A percentile compares a stretch with the other conserved stretches of the same genome.
Conservation (phyloP, 2,113 vertebrate species). For the Tricholaema leucomelas region DNA sequence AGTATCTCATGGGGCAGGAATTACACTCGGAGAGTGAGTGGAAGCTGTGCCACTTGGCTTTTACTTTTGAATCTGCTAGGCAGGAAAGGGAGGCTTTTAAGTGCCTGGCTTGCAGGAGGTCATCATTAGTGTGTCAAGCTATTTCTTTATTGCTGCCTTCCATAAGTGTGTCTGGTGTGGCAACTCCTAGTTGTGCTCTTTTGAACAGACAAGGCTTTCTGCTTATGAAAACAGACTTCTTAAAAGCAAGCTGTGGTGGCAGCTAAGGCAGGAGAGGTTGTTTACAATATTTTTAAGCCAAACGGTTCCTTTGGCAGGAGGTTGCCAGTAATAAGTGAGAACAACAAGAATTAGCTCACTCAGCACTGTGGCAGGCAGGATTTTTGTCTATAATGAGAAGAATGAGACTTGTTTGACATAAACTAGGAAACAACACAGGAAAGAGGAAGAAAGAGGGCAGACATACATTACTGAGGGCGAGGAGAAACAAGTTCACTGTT, state of each 20-base stretch:
- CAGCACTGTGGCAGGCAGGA: slow-evolving; percentile 21
- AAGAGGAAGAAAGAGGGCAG: slow-evolving; percentile 42
- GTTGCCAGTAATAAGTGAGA: slow-evolving; percentile 37
- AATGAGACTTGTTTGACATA: slow-evolving; percentile 45
- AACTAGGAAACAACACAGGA: slow-evolving; percentile 18
- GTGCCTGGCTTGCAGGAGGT: slow-evolving; percentile 25
- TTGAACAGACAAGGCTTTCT: background rate
- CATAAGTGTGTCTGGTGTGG: slow-evolving; percentile 2
- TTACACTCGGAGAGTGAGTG: background rate
- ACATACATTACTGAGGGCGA: slow-evolving; percentile 42
- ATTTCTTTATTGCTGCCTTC: slow-evolving; percentile 11
- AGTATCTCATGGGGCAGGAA: background rate
- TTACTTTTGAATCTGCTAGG: slow-evolving; percentile 21
- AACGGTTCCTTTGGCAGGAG: slow-evolving; percentile 48
- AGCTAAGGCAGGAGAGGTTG: slow-evolving; percentile 20
- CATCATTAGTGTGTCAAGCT: slow-evolving; percentile 35
- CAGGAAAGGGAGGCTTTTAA: slow-evolving; percentile 5
- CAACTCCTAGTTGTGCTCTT: slow-evolving; percentile 7
- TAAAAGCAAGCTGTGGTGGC: slow-evolving; percentile 16
- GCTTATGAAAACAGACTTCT: slow-evolving; percentile 47
- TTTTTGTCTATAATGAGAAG: slow-evolving; percentile 58
- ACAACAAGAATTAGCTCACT: slow-evolving; percentile 30
- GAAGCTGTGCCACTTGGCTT: background rate
- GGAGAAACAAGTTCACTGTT: slow-evolving; percentile 36
- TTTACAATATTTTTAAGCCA: slow-evolving; percentile 44